Evolutionary conservation across 2,113 vertebrate species (phyloP).

Genomic region (Dendropsophus ebraccatus): DNA sequence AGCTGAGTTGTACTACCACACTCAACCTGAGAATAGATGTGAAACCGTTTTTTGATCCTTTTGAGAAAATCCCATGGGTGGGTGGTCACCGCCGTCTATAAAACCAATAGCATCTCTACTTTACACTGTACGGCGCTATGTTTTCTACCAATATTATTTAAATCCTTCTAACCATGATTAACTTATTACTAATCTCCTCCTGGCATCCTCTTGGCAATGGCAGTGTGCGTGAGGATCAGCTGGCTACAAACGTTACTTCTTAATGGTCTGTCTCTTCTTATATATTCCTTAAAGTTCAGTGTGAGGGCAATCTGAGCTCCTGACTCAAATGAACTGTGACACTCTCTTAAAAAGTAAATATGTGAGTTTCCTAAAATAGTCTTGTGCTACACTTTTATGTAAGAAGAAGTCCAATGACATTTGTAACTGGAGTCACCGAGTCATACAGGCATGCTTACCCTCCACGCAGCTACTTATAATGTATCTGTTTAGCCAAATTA

Average conservation of each 20-base stretch:
- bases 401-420: background rate
- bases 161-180: background rate
- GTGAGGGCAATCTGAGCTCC: background rate
- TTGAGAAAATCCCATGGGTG: background rate
- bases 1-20: too few relatives aligned
- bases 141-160: background rate
- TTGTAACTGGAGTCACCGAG: background rate
- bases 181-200: background rate
- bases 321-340: conserved; percentile 19
- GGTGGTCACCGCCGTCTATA: background rate
- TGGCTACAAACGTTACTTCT: background rate
- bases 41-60: too few relatives aligned
- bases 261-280: conserved; percentile 29
- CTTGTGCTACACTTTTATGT: background rate
- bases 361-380: conserved; percentile 19
- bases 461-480: background rate
- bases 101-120: background rate
- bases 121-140: background rate
- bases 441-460: background rate
- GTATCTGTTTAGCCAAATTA: background rate
- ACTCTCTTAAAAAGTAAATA: conserved; percentile 17
- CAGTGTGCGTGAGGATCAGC: conserved; percentile 3
- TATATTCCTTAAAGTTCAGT: conserved; percentile 22
- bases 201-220: background rate
- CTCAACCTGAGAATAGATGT: too few relatives aligned